Conservation (phyloP, 2,113 vertebrate genomes). For the Mirza zaza region DNA sequence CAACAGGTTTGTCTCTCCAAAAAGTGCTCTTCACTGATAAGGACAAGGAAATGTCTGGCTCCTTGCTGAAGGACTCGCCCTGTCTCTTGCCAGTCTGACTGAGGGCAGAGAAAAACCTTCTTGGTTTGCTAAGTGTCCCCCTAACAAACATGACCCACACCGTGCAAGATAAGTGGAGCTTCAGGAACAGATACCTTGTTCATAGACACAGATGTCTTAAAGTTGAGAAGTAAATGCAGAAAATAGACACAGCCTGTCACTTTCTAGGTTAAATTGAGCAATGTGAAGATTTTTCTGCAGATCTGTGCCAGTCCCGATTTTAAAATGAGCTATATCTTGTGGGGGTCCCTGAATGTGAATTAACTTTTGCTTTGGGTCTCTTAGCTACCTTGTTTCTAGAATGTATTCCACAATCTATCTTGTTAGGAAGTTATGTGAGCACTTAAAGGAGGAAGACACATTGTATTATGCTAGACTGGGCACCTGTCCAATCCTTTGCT, state of each 20-base stretch:
- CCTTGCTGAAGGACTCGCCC: neutral
- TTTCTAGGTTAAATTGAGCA: neutral
- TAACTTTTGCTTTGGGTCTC: neutral
- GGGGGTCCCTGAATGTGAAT: neutral
- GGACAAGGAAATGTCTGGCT: neutral
- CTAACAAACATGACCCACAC: rapidly evolving
- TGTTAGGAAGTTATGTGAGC: neutral
- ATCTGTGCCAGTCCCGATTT: neutral
- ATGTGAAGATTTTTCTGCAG: neutral
- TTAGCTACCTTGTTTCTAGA: neutral
- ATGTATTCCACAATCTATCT: neutral
- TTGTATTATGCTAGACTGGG: neutral
- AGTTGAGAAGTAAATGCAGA: neutral
- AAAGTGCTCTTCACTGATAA: neutral
- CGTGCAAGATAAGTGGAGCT: neutral
- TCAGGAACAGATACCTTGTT: neutral
- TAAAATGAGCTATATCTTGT: neutral
- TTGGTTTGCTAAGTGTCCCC: neutral
- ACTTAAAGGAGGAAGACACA: neutral
- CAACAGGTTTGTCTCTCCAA: conserved; percentile 44
- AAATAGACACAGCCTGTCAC: neutral
- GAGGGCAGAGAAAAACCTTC: neutral
- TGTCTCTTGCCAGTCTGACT: neutral
- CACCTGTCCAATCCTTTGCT: neutral
- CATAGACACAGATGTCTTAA: neutral